Conservation (phyloP, 2,113 vertebrate species). For the Brachyhypopomus gauderio region DNA sequence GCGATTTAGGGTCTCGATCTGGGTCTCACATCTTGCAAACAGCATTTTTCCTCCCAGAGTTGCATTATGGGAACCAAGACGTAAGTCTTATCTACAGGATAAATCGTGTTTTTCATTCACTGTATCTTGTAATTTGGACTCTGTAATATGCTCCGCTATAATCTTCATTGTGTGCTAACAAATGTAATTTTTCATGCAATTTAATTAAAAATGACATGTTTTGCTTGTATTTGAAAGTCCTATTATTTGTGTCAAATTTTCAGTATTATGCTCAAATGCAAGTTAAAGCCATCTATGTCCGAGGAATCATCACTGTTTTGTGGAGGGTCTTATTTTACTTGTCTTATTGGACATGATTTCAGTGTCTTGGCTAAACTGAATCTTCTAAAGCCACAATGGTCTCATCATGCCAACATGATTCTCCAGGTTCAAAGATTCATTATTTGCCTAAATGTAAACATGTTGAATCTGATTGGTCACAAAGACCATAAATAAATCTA, state of each 20-base stretch:
- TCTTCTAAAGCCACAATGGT: too few species aligned
- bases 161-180: constrained; percentile 69
- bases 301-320: too few species aligned
- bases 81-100: constrained; percentile 67
- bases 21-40: neutral
- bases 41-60: neutral
- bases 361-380: too few species aligned
- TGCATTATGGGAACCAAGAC: constrained; percentile 57
- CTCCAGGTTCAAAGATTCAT: too few species aligned
- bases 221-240: constrained; percentile 41
- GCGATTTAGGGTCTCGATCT: neutral
- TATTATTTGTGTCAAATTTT: neutral
- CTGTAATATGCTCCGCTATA: constrained; percentile 72
- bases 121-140: constrained; percentile 73
- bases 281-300: too few species aligned
- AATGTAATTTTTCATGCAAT: constrained; percentile 80
- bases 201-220: constrained; percentile 76
- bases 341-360: too few species aligned
- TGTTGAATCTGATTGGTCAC: too few species aligned
- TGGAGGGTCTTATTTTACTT: too few species aligned
- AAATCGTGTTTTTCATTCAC: constrained; percentile 62
- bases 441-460: too few species aligned
- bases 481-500: too few species aligned
- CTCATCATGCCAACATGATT: too few species aligned
- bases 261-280: too few species aligned